Base-by-base conservation (phyloP, 2,888 invertebrate genomes). In the Tyria jacobaeae region DNA sequence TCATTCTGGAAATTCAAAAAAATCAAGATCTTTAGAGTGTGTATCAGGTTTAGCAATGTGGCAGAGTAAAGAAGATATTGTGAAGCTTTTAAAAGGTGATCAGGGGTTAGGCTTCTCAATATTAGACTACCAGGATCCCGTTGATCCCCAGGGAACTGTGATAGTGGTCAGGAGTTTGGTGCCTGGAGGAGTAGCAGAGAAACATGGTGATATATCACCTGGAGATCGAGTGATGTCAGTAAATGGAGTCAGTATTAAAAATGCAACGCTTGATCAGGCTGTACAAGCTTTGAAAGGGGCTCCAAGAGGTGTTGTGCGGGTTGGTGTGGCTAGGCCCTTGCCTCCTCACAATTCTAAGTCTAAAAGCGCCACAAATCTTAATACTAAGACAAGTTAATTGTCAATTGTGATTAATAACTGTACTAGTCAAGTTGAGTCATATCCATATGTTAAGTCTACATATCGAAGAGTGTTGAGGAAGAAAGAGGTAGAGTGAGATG, bases 41-140 rank as follows among this genome's bases (percentile, higher is more conserved):
- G 95, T 99, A 51, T 98, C 98, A 2, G 98, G 99, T 14, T 91
- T 99, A 80, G 99, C 99, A 47, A 97, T 99, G 96, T 99, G 99
- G 99, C 98, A 97, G 82, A 97, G 97, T 68, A 98, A 98, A 81
- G 97, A 99, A 67, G 97, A 99, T 78, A 96, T 97, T 80, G 97
- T 99, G 70, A 97, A 98, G 87, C 95, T 99, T 70, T 95, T 96
- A 63, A 99, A 99, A 94, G 98, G 98, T 75, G 99, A 99, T 84
- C 96, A 98, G 81, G 99, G 99, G 57, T 96, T 99, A 67, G 99
- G 99, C 69, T 99, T 99, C 95, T 99, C 99, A 76, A 99, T 99
- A 83, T 95, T 99, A 71, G 99, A 98, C 92, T 98, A 98, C 92
- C 98, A 98, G 95, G 99, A 99, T 94, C 99, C 99, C 47, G 95